Base-by-base conservation (phyloP, 2,113 vertebrate genomes). In the Thamnophis sirtalis region DNA sequence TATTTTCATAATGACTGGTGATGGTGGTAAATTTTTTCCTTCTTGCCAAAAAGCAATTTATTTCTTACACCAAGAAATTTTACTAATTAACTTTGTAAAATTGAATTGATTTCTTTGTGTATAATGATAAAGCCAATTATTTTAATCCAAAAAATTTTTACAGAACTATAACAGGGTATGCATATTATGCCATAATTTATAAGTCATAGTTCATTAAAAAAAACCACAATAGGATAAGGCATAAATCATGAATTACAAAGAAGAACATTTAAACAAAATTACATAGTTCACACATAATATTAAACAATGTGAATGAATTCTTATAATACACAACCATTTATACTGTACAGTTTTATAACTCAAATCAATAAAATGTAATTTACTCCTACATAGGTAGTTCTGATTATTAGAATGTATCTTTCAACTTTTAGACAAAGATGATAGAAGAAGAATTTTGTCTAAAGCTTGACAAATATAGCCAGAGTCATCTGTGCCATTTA, bases 391-490 rank as follows among this genome's bases (percentile, higher is more conserved):
- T 11, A n/a, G 28, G 11, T 15, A 68, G 28, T 60, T 24, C 55
- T 56, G 28, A 63, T 86, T 5, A 51, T 60, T n/a, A 60, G 22
- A 86, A 43, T 50, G 28, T 15, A 21, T 28, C 19, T 7, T 49
- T 13, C 54, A 28, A n/a, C 19, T 91, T 15, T 24, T 9, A 91
- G 48, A 9, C 48, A 60, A 63, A 24, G 22, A 63, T 63, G 28
- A 55, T 6, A 87, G 22, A 7, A 7, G n/a, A 88, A 73, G 50
- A 88, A 28, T n/a, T 33, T 96, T 84, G 91, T 88, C 56, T 54
- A 85, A 60, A 94, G 9, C n/a, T 24, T 28, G 86, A 56, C 84
- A 89, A 48, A 50, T 93, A 93, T 96, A 84, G 90, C 1, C 3
- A 90, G 15, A 89, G 58, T 54, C 7, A 94, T 5, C 24, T 87